Evolutionary conservation across 30 jellyfish, hydroid and myxozoan species (phyloP), one percentile per base, ranked within the genome.

Genomic region (Cassiopea andromeda): DNA sequence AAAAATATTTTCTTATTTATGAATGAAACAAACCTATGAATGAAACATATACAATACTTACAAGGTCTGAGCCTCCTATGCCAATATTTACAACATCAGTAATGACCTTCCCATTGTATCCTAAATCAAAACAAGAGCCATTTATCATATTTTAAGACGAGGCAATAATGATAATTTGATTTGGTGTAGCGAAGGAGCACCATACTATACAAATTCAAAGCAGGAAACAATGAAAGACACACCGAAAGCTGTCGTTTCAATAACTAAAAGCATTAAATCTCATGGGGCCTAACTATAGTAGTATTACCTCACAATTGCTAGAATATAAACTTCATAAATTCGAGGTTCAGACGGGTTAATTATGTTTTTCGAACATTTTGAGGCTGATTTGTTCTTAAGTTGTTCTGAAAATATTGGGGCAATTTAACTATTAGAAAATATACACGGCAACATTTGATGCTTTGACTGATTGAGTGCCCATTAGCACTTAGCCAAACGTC

Each of bases 21-120:
- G 38, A 27, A 27, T 27, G 38, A 27, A 27, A 27, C 38, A 27
- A 27, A 27, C 38, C 38, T 27, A 27, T 27, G 38, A 0, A 27
- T 27, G 38, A 27, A 27, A 27, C 0, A 27, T 27, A 27, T 27
- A 27, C 38, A 27, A 27, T 27, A 27, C 38, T 27, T 27, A 95
- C 99, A 66, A 97, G 90, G 85, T 97, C 99, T 15, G 99, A 97
- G 19, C 99, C 99, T 9, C 99, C 99, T 48, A 97, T 97, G 2
- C 99, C 99, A 77, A 97, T 97, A 68, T 97, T 97, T 0, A 97
- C 97, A 50, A 93, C 92, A 77, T 97, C 99, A 1, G 98, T 97
- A 69, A 97, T 93, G 1, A 92, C 78, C 73, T 97, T 89, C 47
- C 99, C 99, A 77, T 82, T 89, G 85, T 79, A 90, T 1, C 97